A percentile compares a stretch with the other conserved stretches of the same genome.
These are phyloP conservation scores for Tanypteryx hageni DNA, from an alignment of 2,888 invertebrate genomes.

Conservation along the genomic window DNA sequence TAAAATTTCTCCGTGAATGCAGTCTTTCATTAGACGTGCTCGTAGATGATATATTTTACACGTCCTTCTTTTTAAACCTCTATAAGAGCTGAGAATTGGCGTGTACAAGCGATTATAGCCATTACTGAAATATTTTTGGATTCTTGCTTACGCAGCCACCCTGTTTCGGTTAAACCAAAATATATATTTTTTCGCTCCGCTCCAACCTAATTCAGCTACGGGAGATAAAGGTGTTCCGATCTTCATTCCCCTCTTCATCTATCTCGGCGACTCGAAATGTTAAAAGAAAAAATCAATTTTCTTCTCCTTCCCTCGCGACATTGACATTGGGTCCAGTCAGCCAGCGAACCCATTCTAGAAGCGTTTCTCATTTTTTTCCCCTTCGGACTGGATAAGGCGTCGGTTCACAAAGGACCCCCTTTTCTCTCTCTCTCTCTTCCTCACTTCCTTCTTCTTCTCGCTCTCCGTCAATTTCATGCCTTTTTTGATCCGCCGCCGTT, in stretches of 20 bases:
- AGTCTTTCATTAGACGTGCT: no score
- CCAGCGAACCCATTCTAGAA: conserved; percentile 8
- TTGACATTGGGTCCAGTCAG: conserved; percentile 57
- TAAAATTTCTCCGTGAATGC: no score
- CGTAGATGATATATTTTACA: no score
- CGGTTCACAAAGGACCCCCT: conserved; percentile 44
- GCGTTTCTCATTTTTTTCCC: neutral
- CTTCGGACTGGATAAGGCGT: conserved; percentile 41
- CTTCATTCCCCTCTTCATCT: neutral
- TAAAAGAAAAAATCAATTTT: neutral
- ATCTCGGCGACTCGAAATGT: neutral
- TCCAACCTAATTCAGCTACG: no score
- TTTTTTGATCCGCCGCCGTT: conserved; percentile 20
- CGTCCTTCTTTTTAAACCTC: no score
- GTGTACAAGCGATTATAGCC: no score
- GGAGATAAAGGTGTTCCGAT: neutral
- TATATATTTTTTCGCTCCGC: no score
- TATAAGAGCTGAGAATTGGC: no score
- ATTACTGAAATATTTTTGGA: no score
- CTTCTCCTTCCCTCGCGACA: conserved; percentile 1
- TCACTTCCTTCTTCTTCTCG: neutral
- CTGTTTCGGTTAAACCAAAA: no score
- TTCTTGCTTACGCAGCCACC: no score
- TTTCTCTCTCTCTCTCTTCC: neutral
- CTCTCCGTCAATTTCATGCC: conserved; percentile 35